A percentile compares a stretch with the other conserved stretches of the same genome.
phyloP scores from a whole-genome alignment of 2,113 vertebrate species.

The Hydropotes inermis region DNA sequence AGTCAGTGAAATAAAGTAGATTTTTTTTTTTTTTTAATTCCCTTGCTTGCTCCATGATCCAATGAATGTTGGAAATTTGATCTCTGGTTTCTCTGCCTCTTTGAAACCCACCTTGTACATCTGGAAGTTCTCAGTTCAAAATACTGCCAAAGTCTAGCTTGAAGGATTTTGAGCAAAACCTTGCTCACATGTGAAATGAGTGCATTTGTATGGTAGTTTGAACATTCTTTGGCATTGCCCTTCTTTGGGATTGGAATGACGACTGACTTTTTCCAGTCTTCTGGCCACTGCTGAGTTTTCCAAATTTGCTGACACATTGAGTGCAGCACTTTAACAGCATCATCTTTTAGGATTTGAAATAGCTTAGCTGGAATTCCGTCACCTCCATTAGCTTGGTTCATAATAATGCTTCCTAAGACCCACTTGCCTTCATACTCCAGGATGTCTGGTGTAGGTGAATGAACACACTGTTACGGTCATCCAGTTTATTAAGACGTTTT shows the following conservation, averaged over 20 bases:
- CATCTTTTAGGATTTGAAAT: background rate
- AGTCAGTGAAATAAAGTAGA: background rate
- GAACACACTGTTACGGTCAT: background rate
- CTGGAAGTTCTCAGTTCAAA: background rate
- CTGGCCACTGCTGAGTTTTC: background rate
- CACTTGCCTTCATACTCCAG: background rate
- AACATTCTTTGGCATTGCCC: background rate
- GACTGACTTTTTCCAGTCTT: background rate
- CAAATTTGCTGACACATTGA: background rate
- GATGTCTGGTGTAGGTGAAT: background rate
- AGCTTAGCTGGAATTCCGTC: background rate
- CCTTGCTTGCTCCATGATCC: background rate
- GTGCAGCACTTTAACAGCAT: background rate
- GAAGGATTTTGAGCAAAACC: background rate
- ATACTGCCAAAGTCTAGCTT: background rate
- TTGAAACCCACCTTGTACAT: background rate
- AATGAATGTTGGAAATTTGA: background rate
- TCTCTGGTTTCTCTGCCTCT: background rate
- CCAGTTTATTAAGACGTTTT: background rate
- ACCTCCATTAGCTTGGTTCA: background rate
- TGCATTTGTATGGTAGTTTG: background rate
- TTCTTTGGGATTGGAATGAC: background rate
- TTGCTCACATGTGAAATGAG: background rate
- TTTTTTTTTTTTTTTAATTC: background rate
- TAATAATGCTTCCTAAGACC: background rate